phyloP scores from a whole-genome alignment of 2,797 vertebrate species.

The Hippopotamyrus pictus region DNA sequence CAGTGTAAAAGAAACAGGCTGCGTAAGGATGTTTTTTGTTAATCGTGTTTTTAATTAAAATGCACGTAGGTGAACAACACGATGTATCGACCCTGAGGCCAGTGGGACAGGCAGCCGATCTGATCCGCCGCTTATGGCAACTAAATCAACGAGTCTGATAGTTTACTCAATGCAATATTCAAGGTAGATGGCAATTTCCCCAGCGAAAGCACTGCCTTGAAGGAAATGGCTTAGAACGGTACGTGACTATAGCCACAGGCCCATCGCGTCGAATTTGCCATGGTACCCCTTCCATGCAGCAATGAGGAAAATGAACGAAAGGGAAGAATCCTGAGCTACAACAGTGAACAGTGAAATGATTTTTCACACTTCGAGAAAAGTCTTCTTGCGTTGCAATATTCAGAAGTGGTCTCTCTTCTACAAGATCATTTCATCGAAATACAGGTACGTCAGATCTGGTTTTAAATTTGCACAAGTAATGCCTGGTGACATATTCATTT shows the following conservation, averaged over 20 bases:
- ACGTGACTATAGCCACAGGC: not conserved
- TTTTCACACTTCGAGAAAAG: not conserved
- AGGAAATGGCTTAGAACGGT: not conserved
- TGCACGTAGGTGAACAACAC: slow-evolving; percentile 6
- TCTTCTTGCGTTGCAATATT: not conserved
- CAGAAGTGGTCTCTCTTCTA: not conserved
- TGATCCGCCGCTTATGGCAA: not conserved
- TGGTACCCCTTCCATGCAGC: not conserved
- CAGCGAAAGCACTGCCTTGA: not conserved
- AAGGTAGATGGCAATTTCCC: not conserved
- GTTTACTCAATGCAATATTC: not conserved
- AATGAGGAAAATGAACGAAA: not conserved
- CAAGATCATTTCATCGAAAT: not conserved
- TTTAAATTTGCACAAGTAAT: not conserved
- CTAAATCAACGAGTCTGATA: not conserved
- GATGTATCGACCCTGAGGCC: not conserved
- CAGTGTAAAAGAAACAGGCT: not conserved
- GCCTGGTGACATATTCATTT: not conserved
- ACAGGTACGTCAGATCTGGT: not conserved
- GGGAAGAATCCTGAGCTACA: not conserved
- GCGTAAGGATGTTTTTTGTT: not conserved
- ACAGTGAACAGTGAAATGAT: not conserved
- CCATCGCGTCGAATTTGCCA: not conserved
- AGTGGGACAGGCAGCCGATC: not conserved
- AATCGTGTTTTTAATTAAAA: slow-evolving; percentile 8